Base-by-base conservation (phyloP, 1,140 invertebrate species). In the Trachymyrmex cornetzi region DNA sequence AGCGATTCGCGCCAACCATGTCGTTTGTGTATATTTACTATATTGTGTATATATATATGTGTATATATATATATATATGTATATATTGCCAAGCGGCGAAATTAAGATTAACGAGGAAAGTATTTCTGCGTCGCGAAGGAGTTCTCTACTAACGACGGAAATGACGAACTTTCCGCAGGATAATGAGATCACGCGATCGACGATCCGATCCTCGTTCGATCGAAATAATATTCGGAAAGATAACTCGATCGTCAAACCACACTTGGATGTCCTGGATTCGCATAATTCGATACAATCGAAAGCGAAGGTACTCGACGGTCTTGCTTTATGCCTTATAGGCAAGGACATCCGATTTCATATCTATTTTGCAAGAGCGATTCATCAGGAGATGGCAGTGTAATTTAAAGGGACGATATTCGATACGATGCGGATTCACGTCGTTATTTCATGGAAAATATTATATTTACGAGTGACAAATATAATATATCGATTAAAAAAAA, bases 101-200 rank as follows among this genome's bases (percentile, higher is more conserved):
- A 91, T 91, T 89, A 91, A 90, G 89, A 90, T 80, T 91, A 91
- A 91, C 84, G 89, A 91, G 87, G 87, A 91, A 91, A 86, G 89
- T 87, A 90, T 90, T 90, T 88, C 82, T 64, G 77, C 67, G 74
- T 86, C 79, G 63, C 38, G n/a, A 38, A 44, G 16, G 27, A 34
- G 38, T 66, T 79, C 30, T 79, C 80, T 77, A 53, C 79, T 75
- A 48, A 69, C 71, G 82, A 64, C 63, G 77, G 50, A 88, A 91
- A 90, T 82, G 85, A 90, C 44, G 79, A 71, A 50, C 77, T 90
- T 87, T 90, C 75, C 77, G 53, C 69, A 12, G 48, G 74, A 90
- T 90, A 90, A 90, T 90, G 88, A 90, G 88, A 90, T 87, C 67
- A 57, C 22, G 30, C 19, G 53, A 67, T 88, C 63, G 72, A 77